Conservation (phyloP, 2,888 invertebrate species). For the Drosophila meridionalis region DNA sequence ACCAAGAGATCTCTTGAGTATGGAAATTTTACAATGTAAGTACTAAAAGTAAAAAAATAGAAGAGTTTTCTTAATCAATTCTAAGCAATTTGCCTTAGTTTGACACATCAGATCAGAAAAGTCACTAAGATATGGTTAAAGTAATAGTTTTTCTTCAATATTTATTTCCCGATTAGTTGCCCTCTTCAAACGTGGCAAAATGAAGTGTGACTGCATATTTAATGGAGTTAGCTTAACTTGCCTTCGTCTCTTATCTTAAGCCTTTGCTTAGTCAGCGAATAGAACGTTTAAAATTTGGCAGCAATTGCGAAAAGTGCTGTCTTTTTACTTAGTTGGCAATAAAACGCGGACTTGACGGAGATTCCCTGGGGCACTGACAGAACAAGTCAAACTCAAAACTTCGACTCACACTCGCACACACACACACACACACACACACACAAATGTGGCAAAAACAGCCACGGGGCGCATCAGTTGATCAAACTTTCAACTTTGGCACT, state of each 20-base stretch:
- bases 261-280: slow-evolving; percentile 21
- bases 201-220: slow-evolving; percentile 1
- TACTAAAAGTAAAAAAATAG: slow-evolving; percentile 19
- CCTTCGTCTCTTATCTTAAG: neutral
- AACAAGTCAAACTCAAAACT: slow-evolving; percentile 62
- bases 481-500: slow-evolving; percentile 68
- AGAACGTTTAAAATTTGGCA: slow-evolving; percentile 28
- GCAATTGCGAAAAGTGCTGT: slow-evolving; percentile 22
- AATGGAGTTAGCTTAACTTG: neutral
- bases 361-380: slow-evolving; percentile 48
- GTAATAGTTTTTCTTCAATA: neutral
- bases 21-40: slow-evolving; percentile 82
- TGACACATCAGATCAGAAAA: neutral
- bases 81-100: neutral
- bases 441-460: slow-evolving; percentile 52
- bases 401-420: slow-evolving; percentile 10
- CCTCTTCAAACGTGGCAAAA: neutral
- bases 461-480: slow-evolving; percentile 65
- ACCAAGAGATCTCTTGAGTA: slow-evolving; percentile 72
- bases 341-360: slow-evolving; percentile 31
- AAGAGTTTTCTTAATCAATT: neutral
- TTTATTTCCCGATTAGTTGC: neutral
- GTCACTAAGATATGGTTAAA: neutral
- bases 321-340: slow-evolving; percentile 51
- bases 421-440: slow-evolving; percentile 20